Evolutionary conservation across 2,113 vertebrate species (phyloP).

Genomic region (Mungos mungo): DNA sequence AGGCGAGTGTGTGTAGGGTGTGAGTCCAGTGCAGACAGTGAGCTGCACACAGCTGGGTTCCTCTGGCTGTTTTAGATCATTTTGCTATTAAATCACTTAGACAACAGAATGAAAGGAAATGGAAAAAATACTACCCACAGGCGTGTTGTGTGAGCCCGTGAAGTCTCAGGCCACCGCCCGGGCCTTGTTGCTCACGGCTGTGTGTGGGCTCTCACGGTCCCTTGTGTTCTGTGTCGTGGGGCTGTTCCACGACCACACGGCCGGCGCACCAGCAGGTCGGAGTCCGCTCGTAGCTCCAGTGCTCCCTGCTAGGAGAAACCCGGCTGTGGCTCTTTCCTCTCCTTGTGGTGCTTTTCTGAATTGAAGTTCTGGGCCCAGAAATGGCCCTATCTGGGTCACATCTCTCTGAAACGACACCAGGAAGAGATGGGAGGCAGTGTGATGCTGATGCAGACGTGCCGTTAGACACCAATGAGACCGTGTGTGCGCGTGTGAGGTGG

Average conservation of each 20-base stretch:
- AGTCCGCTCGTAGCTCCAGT: fast-evolving
- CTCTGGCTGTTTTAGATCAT: not conserved
- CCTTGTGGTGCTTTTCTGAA: not conserved
- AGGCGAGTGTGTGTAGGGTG: not conserved
- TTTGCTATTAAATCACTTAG: not conserved
- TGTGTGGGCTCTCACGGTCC: not conserved
- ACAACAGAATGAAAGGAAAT: not conserved
- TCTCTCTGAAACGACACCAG: not conserved
- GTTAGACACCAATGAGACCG: not conserved
- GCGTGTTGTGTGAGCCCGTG: not conserved
- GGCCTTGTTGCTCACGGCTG: not conserved
- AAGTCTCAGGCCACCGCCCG: not conserved
- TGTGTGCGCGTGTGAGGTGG: not conserved
- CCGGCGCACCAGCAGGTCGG: not conserved
- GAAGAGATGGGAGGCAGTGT: not conserved
- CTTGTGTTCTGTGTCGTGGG: not conserved
- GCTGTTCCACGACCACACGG: not conserved
- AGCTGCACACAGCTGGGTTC: not conserved
- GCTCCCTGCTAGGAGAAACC: not conserved
- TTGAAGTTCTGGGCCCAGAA: not conserved
- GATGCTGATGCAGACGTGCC: not conserved
- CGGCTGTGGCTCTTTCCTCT: not conserved
- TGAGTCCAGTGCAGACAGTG: not conserved
- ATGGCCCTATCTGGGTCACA: fast-evolving
- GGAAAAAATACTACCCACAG: not conserved